Evolutionary conservation across 2,888 invertebrate species (phyloP), one percentile per base, ranked within the genome.

Genomic region (Pristionchus japonicus): DNA sequence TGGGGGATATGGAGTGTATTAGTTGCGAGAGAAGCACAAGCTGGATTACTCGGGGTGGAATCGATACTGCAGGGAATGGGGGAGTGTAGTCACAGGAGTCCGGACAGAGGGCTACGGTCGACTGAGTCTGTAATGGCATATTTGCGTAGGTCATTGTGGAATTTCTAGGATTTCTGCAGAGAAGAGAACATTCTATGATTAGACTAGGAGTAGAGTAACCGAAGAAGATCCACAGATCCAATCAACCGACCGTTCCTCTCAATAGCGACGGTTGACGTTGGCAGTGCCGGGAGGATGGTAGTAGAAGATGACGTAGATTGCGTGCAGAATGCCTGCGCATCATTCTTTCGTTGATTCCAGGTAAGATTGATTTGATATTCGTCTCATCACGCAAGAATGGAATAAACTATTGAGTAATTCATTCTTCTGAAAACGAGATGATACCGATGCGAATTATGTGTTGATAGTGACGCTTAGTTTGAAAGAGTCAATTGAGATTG

Each of bases 241-340:
- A 77, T 77, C 23, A 23, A 80, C 47, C 23, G 11, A 84, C 37
- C 40, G 1, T 20, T 52, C 37, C n/a, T 23, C 64, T 86, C 31
- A 86, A 67, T 77, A 74, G 13, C 88, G 77, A 52, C 82, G 82
- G 67, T 43, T 77, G 52, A 13, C 74, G 1, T 13, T 20, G 31
- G 86, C 86, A 7, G 85, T 86, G 15, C 64, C 43, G 15, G 61
- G 37, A 74, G 88, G 88, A n/a, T 86, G 13, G 43, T 88, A 82
- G 83, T 88, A 88, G 82, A 88, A 88, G 52, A 70, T 20, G 64
- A 88, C 77, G 83, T 88, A 88, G 43, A 88, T 64, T 7, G 88
- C 88, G 47, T 88, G 88, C 2, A 88, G 15, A 23, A 88, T 67
- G 20, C 88, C 88, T 88, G 27, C 31, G 77, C 7, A 83, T 7